Evolutionary conservation across 2,113 vertebrate species (phyloP).

Genomic region (Plectropomus leopardus): DNA sequence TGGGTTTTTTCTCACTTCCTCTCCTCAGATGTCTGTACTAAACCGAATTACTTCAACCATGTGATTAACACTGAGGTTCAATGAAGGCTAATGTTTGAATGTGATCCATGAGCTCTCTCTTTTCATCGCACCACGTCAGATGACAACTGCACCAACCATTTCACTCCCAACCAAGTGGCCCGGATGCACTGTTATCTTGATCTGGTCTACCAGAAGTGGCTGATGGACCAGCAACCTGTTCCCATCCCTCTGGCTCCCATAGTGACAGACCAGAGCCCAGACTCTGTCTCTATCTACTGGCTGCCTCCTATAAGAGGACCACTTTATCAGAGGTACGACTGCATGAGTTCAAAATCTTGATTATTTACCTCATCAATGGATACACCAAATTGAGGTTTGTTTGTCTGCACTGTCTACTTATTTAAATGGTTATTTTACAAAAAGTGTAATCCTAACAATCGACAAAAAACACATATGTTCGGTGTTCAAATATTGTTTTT

Average conservation of each 20-base stretch:
- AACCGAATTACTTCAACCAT: conserved; percentile 7
- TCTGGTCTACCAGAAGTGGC: conserved; percentile 94
- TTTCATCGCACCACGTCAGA: conserved; percentile 81
- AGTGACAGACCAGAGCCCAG: conserved; percentile 86
- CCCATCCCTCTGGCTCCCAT: conserved; percentile 91
- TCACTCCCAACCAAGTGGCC: conserved; percentile 97
- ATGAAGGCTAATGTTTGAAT: conserved; percentile 1
- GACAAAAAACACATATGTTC: background rate
- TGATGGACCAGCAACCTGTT: conserved; percentile 84
- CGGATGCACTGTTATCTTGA: conserved; percentile 98
- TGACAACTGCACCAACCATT: conserved; percentile 96
- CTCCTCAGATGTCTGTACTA: background rate
- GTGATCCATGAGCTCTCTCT: background rate
- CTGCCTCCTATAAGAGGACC: conserved; percentile 90
- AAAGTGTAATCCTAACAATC: background rate
- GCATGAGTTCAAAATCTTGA: background rate
- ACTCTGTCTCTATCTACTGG: conserved; percentile 93
- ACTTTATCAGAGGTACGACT: conserved; percentile 90
- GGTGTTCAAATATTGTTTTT: background rate
- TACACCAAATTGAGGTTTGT: background rate
- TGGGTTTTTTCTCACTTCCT: background rate
- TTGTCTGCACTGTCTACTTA: background rate
- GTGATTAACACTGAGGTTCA: background rate
- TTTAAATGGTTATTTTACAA: background rate
- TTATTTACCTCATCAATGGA: background rate